A percentile compares a stretch with the other conserved stretches of the same genome.
phyloP scores from a whole-genome alignment of 2,888 invertebrate species.

The Drosophila stalkeri region DNA sequence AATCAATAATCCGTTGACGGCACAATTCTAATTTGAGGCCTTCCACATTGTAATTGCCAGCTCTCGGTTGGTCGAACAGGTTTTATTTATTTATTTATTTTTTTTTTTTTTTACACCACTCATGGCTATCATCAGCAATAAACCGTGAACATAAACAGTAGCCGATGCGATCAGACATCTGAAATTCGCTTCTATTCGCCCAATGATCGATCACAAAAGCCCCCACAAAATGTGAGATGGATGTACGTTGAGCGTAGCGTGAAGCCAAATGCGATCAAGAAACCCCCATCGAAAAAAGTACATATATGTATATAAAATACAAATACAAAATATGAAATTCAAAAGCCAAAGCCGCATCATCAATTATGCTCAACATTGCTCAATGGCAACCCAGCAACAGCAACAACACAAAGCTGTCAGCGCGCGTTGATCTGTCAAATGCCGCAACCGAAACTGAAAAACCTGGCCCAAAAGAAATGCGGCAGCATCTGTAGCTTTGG shows the following conservation, averaged over 20 bases:
- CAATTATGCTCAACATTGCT: constrained; percentile 78
- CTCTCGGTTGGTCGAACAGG: constrained; percentile 18
- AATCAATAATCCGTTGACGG: constrained; percentile 22
- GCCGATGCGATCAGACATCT: constrained; percentile 65
- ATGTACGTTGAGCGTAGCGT: constrained; percentile 44
- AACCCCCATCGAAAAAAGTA: constrained; percentile 38
- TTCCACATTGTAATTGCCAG: constrained; percentile 39
- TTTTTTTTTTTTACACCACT: constrained; percentile 15
- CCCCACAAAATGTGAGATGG: constrained; percentile 15
- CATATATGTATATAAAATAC: neutral
- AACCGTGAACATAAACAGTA: constrained; percentile 75
- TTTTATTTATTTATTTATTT: neutral
- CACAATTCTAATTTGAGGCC: constrained; percentile 51
- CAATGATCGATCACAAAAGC: constrained; percentile 37
- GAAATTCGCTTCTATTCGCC: constrained; percentile 53
- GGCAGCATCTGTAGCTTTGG: constrained; percentile 54
- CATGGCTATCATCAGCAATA: constrained; percentile 58
- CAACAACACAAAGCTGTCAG: constrained; percentile 74
- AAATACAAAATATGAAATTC: constrained; percentile 45
- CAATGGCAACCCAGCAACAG: constrained; percentile 56
- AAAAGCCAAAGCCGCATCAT: constrained; percentile 78
- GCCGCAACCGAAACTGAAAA: constrained; percentile 62
- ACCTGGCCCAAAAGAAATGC: constrained; percentile 59
- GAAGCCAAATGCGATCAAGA: constrained; percentile 76
- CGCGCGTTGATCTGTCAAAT: constrained; percentile 80